A percentile compares a stretch with the other conserved stretches of the same genome.
phyloP scores from a whole-genome alignment of 2,113 vertebrate genomes.

The Leuciscus idus region DNA sequence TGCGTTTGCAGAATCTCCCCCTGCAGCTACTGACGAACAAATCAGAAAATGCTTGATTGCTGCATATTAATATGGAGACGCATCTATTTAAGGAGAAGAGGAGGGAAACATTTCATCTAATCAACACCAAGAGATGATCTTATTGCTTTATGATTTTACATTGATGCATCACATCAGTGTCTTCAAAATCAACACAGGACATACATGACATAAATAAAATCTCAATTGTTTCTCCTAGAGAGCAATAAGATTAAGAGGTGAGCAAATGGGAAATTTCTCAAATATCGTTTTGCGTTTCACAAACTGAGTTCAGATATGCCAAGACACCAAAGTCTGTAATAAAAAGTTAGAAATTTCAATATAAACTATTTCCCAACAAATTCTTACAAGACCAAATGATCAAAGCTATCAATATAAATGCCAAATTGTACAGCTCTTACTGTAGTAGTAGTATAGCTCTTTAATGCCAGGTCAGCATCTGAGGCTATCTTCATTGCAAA shows the following conservation, averaged over 20 bases:
- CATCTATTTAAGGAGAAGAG: conserved; percentile 11
- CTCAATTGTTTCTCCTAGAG: neutral
- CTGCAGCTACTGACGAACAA: conserved; percentile 59
- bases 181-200: neutral
- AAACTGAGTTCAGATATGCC: neutral
- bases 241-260: neutral
- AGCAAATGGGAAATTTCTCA: neutral
- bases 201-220: neutral
- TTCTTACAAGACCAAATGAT: neutral
- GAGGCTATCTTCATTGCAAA: too few species aligned
- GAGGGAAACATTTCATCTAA: conserved; percentile 1
- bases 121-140: conserved; percentile 24
- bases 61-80: conserved; percentile 38
- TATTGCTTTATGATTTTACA: neutral
- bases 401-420: neutral
- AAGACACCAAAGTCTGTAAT: neutral
- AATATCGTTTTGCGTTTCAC: neutral
- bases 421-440: neutral
- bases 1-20: conserved; percentile 56
- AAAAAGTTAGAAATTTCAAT: neutral
- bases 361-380: neutral
- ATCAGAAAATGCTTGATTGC: conserved; percentile 54
- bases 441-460: neutral
- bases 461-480: too few species aligned
- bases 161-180: neutral